Evolutionary conservation across 2,113 vertebrate genomes (phyloP).

Genomic region (Empidonax traillii): DNA sequence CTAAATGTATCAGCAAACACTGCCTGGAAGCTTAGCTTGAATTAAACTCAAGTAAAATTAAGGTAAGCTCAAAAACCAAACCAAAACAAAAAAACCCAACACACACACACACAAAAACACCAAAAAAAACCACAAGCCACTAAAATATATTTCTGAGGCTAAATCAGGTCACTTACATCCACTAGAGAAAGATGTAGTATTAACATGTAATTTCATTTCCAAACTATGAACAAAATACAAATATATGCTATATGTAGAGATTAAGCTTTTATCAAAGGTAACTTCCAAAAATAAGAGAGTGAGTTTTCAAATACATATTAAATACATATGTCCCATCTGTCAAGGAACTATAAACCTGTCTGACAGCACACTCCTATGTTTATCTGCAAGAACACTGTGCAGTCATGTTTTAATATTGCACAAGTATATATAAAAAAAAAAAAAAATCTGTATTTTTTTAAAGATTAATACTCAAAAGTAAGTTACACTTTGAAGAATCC

Average conservation of each 20-base stretch:
- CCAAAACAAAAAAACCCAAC: too few relatives aligned
- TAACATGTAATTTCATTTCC: background rate
- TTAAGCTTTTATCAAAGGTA: background rate
- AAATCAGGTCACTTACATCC: background rate
- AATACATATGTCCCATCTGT: background rate
- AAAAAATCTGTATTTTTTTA: background rate
- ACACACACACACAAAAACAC: too few relatives aligned
- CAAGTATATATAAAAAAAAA: background rate
- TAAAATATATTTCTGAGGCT: background rate
- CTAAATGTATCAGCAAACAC: background rate
- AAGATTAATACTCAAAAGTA: background rate
- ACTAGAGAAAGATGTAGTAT: background rate
- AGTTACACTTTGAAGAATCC: fast-evolving
- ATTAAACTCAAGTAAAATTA: background rate
- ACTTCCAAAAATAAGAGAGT: background rate
- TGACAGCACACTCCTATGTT: background rate
- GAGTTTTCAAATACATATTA: background rate
- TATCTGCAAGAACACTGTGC: background rate
- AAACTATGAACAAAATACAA: background rate
- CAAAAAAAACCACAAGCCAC: background rate
- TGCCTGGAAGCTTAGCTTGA: background rate
- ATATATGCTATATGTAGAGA: background rate
- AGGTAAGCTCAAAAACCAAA: background rate
- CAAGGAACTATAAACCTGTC: background rate
- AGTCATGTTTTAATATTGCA: background rate